Conservation (phyloP, 2,113 vertebrate genomes). For the Podarcis raffonei region DNA sequence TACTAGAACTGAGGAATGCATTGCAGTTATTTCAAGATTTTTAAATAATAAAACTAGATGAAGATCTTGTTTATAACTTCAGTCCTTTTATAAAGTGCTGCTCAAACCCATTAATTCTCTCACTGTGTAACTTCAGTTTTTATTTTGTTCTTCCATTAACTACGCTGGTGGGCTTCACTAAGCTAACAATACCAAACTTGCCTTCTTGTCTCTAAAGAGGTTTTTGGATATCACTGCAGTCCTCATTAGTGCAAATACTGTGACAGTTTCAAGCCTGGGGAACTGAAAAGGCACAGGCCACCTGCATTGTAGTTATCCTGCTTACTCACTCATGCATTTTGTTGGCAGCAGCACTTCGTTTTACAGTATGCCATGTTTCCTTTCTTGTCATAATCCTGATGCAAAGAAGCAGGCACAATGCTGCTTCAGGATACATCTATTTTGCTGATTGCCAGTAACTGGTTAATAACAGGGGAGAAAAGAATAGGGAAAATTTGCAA, state of each 20-base stretch:
- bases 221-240: constrained; percentile 45
- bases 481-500: constrained; percentile 34
- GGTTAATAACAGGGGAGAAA: constrained; percentile 51
- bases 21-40: neutral
- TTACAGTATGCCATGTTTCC: constrained; percentile 59
- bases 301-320: constrained; percentile 66
- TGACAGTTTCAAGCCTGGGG: constrained; percentile 52
- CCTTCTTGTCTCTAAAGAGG: constrained; percentile 22
- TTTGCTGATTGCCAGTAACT: constrained; percentile 49
- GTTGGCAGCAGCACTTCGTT: constrained; percentile 52
- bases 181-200: constrained; percentile 56
- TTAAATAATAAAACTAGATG: neutral
- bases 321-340: constrained; percentile 64
- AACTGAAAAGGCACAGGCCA: constrained; percentile 58
- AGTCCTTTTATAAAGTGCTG: neutral
- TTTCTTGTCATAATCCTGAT: constrained; percentile 55
- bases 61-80: neutral
- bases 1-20: constrained; percentile 7
- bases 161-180: constrained; percentile 59
- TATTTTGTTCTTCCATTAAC: constrained; percentile 53
- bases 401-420: constrained; percentile 44
- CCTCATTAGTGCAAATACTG: constrained; percentile 67
- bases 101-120: neutral
- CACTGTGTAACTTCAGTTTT: constrained; percentile 36
- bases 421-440: constrained; percentile 32